Conservation (phyloP, 1,140 invertebrate genomes). For the Pseudomyrmex dendroicus region DNA sequence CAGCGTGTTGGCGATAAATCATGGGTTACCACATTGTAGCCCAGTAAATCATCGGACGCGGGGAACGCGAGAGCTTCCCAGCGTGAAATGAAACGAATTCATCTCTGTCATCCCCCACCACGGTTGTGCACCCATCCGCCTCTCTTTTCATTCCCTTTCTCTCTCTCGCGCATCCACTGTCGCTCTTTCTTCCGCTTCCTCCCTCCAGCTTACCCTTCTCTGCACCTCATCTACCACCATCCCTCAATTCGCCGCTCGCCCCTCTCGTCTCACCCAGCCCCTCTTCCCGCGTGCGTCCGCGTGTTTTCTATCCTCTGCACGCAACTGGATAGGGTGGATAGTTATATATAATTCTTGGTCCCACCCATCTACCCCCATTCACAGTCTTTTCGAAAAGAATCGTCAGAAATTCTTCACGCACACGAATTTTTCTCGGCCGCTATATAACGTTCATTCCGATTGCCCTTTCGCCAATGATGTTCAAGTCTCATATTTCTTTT, state of each 20-base stretch:
- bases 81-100: slow-evolving; percentile 87
- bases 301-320: slow-evolving; percentile 83
- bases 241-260: slow-evolving; percentile 71
- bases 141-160: slow-evolving; percentile 73
- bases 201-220: slow-evolving; percentile 71
- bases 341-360: slow-evolving; percentile 73
- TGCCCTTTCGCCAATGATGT: not conserved
- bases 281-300: slow-evolving; percentile 63
- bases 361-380: slow-evolving; percentile 71
- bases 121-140: slow-evolving; percentile 71
- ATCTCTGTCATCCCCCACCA: slow-evolving; percentile 85
- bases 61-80: slow-evolving; percentile 86
- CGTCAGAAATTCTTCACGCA: slow-evolving; percentile 73
- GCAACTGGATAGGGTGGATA: slow-evolving; percentile 80
- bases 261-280: slow-evolving; percentile 62
- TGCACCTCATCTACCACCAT: slow-evolving; percentile 75
- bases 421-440: slow-evolving; percentile 52
- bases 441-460: not conserved
- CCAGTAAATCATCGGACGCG: slow-evolving; percentile 88
- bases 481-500: not conserved
- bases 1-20: slow-evolving; percentile 86
- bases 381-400: slow-evolving; percentile 67
- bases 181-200: slow-evolving; percentile 72
- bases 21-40: slow-evolving; percentile 89
- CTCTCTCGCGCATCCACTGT: slow-evolving; percentile 74